These are phyloP conservation scores for Enteromius anoplus DNA, from an alignment of 2,797 vertebrate species.

Conservation along the genomic window DNA sequence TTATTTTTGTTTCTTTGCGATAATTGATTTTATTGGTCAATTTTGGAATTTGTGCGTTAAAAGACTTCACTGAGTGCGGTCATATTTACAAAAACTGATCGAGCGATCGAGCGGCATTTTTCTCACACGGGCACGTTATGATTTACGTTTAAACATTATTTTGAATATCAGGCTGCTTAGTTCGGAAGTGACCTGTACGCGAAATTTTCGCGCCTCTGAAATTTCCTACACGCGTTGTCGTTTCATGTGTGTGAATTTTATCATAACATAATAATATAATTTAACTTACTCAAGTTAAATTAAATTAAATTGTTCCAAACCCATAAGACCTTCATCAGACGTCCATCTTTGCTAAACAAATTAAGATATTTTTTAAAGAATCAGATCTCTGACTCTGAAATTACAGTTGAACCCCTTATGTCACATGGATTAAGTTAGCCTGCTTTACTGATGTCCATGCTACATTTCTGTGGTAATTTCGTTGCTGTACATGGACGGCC, in stretches of 20 bases:
- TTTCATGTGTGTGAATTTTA: not conserved
- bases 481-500: too few species aligned
- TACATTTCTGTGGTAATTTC: too few species aligned
- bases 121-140: not conserved
- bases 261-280: not conserved
- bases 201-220: not conserved
- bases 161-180: not conserved
- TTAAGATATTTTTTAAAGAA: too few species aligned
- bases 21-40: not conserved
- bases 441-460: too few species aligned
- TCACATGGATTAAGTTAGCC: too few species aligned
- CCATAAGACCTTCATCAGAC: too few species aligned
- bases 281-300: too few species aligned
- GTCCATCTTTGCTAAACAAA: too few species aligned
- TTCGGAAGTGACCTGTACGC: not conserved
- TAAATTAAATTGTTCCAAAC: too few species aligned
- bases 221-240: not conserved
- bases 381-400: too few species aligned
- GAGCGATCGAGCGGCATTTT: fast-evolving
- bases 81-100: not conserved
- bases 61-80: not conserved
- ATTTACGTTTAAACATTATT: not conserved
- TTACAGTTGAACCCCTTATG: too few species aligned
- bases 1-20: not conserved
- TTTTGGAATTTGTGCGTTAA: not conserved